Evolutionary conservation across 2,888 invertebrate species (phyloP).

Genomic region (Cataglyphis livida): DNA sequence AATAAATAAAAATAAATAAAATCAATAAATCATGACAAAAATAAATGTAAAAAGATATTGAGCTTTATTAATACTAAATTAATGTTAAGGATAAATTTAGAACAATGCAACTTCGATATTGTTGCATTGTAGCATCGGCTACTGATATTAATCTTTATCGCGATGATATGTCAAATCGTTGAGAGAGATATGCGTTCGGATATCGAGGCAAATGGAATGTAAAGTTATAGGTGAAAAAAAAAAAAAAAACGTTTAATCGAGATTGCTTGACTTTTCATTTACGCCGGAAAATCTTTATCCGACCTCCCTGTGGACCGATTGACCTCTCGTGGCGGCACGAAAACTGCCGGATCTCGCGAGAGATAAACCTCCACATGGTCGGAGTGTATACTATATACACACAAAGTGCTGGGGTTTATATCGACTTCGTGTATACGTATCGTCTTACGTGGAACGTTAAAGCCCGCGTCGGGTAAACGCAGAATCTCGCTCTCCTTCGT

Average conservation of each 20-base stretch:
- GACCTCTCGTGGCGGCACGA: slow-evolving; percentile 53
- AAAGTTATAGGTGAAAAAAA: not conserved
- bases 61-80: not conserved
- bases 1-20: not conserved
- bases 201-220: not conserved
- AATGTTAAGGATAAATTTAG: not conserved
- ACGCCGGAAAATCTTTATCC: slow-evolving; percentile 42
- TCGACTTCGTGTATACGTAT: slow-evolving; percentile 56
- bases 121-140: not conserved
- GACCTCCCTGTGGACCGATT: slow-evolving; percentile 50
- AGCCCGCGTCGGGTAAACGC: slow-evolving; percentile 50
- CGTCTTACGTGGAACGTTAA: slow-evolving; percentile 60
- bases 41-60: not conserved
- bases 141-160: not conserved
- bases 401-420: slow-evolving; percentile 54
- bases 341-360: slow-evolving; percentile 55
- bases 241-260: slow-evolving; percentile 25
- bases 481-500: slow-evolving; percentile 64
- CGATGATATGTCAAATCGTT: slow-evolving; percentile 10
- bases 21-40: not conserved
- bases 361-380: slow-evolving; percentile 53
- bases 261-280: slow-evolving; percentile 52
- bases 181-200: not conserved
- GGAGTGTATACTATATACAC: slow-evolving; percentile 50
- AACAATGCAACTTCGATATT: not conserved